These are phyloP conservation scores for Hyperoplus lanceolatus DNA, from an alignment of 2,797 vertebrate species.

Conservation along the genomic window DNA sequence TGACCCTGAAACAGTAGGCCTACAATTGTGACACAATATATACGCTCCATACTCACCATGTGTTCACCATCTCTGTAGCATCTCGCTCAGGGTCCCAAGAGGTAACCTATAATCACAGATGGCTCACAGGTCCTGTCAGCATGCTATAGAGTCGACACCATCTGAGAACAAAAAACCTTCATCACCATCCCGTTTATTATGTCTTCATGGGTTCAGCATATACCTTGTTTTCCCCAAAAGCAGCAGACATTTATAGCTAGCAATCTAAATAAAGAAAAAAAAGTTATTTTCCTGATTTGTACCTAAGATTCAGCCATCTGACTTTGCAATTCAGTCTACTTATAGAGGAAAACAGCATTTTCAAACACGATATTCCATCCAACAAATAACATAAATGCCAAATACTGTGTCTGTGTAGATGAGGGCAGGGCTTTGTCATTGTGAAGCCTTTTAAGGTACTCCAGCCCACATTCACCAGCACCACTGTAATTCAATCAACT, in stretches of 20 bases:
- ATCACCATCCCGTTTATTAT: constrained; percentile 49
- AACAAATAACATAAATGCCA: constrained; percentile 66
- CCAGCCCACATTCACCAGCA: constrained; percentile 40
- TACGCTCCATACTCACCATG: constrained; percentile 73
- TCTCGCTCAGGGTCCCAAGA: constrained; percentile 59
- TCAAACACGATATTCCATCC: constrained; percentile 26
- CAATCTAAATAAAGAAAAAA: constrained; percentile 29
- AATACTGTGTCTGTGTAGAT: constrained; percentile 68
- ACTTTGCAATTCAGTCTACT: constrained; percentile 21
- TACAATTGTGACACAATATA: constrained; percentile 19
- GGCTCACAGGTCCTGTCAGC: constrained; percentile 58
- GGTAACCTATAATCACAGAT: constrained; percentile 64
- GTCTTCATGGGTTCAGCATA: constrained; percentile 45
- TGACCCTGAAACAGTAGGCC: constrained; percentile 8
- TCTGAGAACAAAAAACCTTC: constrained; percentile 59
- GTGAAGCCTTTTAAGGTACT: constrained; percentile 78
- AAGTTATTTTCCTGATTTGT: constrained; percentile 9
- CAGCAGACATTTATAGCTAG: constrained; percentile 19
- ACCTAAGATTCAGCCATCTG: neutral
- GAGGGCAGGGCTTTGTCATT: constrained; percentile 84
- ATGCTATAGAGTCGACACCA: constrained; percentile 43
- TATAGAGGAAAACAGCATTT: constrained; percentile 5
- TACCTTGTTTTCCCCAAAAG: constrained; percentile 55
- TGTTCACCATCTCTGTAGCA: constrained; percentile 73
- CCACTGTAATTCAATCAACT: neutral